phyloP scores from a whole-genome alignment of 2,113 vertebrate species.

The Shinisaurus crocodilurus region DNA sequence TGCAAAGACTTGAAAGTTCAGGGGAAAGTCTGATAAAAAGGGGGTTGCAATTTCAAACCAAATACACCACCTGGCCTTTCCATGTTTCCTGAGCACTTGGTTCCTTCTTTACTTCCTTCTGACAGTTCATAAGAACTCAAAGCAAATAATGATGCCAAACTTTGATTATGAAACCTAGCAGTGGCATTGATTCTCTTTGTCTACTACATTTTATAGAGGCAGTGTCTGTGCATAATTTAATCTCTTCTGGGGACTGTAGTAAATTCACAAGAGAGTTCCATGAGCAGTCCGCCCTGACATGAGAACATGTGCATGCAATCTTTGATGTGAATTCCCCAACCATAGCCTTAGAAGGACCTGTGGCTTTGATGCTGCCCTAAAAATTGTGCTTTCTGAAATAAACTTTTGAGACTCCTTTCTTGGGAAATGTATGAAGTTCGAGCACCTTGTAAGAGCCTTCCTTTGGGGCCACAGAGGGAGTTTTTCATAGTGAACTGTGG shows the following conservation, averaged over 20 bases:
- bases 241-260: constrained; percentile 69
- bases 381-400: constrained; percentile 81
- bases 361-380: constrained; percentile 83
- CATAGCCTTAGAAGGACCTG: constrained; percentile 74
- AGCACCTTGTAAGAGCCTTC: constrained; percentile 71
- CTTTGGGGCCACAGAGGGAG: constrained; percentile 66
- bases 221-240: constrained; percentile 76
- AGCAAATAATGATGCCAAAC: constrained; percentile 58
- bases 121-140: constrained; percentile 51
- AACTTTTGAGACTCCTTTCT: constrained; percentile 75
- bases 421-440: constrained; percentile 65
- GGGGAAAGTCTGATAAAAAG: constrained; percentile 24
- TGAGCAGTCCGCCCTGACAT: constrained; percentile 70
- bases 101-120: constrained; percentile 54
- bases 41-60: constrained; percentile 38
- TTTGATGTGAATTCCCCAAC: constrained; percentile 83
- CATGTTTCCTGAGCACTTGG: constrained; percentile 27
- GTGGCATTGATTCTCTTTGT: constrained; percentile 69
- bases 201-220: constrained; percentile 71
- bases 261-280: constrained; percentile 70
- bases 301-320: constrained; percentile 64
- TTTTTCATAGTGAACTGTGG: constrained; percentile 48
- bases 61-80: constrained; percentile 41
- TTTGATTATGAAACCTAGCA: constrained; percentile 68
- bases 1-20: constrained; percentile 5